Base-by-base conservation (phyloP, 2,797 vertebrate genomes). In the Balearica regulorum region DNA sequence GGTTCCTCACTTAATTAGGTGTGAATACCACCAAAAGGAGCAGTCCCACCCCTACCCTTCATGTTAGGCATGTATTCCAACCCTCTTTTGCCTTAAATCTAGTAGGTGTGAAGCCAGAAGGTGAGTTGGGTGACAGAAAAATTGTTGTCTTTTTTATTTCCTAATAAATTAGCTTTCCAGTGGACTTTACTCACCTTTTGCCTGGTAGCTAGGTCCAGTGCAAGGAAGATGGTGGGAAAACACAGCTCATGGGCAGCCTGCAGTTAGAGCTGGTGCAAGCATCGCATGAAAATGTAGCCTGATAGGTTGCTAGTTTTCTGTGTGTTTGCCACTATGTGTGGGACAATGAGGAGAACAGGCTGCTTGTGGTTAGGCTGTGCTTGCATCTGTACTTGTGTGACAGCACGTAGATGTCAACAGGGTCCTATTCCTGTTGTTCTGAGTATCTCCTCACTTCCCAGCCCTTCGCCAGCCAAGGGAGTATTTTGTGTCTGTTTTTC, bases 21-120 rank as follows among this genome's bases (percentile, higher is more conserved):
- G 21, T 49, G 43, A 87, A 43, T 57, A 51, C 20, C 65, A 46
- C 64, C 31, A 46, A 55, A 60, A 51, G 29, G 28, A 88, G 57
- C 39, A 43, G 35, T 84, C 25, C 37, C 41, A 54, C 41, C 21
- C 29, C 58, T 72, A n/a, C 26, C 7, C 11, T 89, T 95, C 51
- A 26, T 0, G 0, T 89, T 65, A 78, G 13, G 6, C 61, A 6
- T 0, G 0, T 60, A 69, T 51, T 81, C 58, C 43, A 76, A 2
- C 28, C 4, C 29, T 75, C 33, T 84, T 54, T 76, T 78, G 51
- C 78, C 37, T 65, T 90, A 65, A 72, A 55, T 79, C 21, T n/a
- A 33, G 16, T 13, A 57, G 5, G 5, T 55, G 20, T 82, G 37
- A 61, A 83, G 49, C 37, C 76, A 61, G 33, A 73, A 83, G 37